These are phyloP conservation scores for Scytalopus superciliaris DNA, from an alignment of 2,113 vertebrate species.

Conservation along the genomic window DNA sequence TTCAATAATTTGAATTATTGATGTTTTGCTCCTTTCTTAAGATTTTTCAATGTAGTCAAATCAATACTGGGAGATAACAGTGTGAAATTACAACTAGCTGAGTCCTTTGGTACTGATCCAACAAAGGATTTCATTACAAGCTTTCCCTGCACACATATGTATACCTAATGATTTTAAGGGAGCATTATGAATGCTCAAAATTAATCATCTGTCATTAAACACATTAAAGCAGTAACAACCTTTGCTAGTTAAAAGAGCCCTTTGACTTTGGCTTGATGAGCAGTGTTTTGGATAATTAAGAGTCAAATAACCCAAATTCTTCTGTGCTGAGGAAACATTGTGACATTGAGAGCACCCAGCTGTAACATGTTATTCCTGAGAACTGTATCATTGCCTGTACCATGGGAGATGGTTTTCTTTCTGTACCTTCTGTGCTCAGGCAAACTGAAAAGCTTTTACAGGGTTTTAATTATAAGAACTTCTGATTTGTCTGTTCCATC, in stretches of 20 bases:
- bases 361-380: neutral
- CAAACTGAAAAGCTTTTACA: neutral
- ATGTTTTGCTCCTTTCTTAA: neutral
- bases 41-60: neutral
- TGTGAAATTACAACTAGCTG: neutral
- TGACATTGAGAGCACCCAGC: neutral
- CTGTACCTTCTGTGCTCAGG: neutral
- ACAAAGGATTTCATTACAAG: neutral
- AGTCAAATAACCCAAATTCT: neutral
- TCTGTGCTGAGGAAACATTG: neutral
- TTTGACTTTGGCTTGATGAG: neutral
- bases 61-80: neutral
- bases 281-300: neutral
- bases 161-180: neutral
- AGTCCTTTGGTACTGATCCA: neutral
- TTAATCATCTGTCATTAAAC: neutral
- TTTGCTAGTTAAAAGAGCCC: neutral
- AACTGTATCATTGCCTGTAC: neutral
- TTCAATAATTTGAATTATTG: neutral
- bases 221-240: neutral
- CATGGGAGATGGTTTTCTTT: neutral
- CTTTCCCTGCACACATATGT: neutral
- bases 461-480: neutral
- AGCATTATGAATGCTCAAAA: neutral
- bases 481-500: neutral